Evolutionary conservation across 1,140 invertebrate species (phyloP), one percentile per base, ranked within the genome.

Genomic region (Dreissena polymorpha): DNA sequence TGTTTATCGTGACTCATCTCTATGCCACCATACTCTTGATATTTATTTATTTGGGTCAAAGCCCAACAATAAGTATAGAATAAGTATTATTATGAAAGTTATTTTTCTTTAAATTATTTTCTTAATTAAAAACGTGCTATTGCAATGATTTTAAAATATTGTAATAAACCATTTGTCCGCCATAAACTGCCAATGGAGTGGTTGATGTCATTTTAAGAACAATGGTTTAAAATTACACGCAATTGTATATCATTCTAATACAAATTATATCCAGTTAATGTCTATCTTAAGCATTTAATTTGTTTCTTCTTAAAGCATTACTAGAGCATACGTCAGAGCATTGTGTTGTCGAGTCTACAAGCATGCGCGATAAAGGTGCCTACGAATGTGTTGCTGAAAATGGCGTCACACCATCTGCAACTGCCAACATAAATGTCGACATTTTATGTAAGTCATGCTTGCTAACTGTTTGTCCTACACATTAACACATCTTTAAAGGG

Each of bases 381-480:
- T 78, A 78, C 39, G 29, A 21, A 29, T 78, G 76, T 39, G 23
- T 53, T 10, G 76, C 76, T 23, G 53, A 68, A 12, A 78, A 78
- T 27, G 76, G 76, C 5, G 49, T 78, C 25, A 27, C 39, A 12
- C 50, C 76, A n/a, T 53, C 76, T 1, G 67, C 21, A 21, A 49
- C 50, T 3, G 76, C 68, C 12, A 27, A 55, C 39, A 68, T 78
- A 2, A 55, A 25, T n/a, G 76, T 78, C 16, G 53, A 78, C 27
- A 65, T 78, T 29, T 29, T 69, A n/a, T 78, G 76, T 78, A 78
- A 69, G 76, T 25, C 21, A 39, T 39, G 25, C 3, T 21, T 39
- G 14, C 21, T 14, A 3, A 25, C 18, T 39, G 65, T 21, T 68
- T 68, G 21, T 3, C 5, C 29, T 7, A 18, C 14, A 25, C 3